Evolutionary conservation across 2,113 vertebrate species (phyloP), one percentile per base, ranked within the genome.

Genomic region (Gavia stellata): DNA sequence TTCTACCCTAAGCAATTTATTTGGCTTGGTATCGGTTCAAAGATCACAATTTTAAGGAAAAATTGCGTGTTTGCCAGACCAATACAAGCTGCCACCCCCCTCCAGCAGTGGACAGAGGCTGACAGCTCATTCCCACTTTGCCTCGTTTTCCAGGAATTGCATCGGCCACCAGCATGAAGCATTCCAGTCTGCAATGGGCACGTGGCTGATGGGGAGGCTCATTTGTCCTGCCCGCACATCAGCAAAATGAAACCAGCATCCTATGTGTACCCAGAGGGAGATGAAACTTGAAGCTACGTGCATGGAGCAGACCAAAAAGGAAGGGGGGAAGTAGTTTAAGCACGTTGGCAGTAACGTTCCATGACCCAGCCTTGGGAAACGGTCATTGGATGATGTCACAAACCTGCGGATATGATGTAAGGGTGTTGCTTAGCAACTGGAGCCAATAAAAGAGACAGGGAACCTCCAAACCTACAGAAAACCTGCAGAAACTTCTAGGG

Each of bases 261-360:
- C 19, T 58, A 4, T 13, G 1, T 0, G 36, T 9, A 59, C 62
- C 74, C 72, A 75, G 71, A 68, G 70, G 47, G 62, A 49, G 56
- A 10, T 19, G 19, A n/a, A 62, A 45, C 8, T 6, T 50, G 56
- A 31, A 74, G 36, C n/a, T 63, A 7, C 0, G 0, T 8, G n/a
- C 7, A 2, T 1, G 12, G n/a, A 86, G 17, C 42, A 74, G 58
- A 63, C 6, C 14, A n/a, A 9, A 34, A 62, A 36, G 13, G 19
- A 73, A 53, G 12, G 26, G 28, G 9, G 63, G 15, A 13, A 44
- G n/a, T 26, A 3, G 31, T 31, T 72, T 4, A 23, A 42, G 38
- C 25, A 45, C 38, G 15, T 29, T 63, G 75, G 40, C 56, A 44
- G 42, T 6, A 16, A 36, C 2, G 17, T 21, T 36, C 21, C 8